Conservation (phyloP, 2,797 vertebrate genomes). For the Poecilia picta region DNA sequence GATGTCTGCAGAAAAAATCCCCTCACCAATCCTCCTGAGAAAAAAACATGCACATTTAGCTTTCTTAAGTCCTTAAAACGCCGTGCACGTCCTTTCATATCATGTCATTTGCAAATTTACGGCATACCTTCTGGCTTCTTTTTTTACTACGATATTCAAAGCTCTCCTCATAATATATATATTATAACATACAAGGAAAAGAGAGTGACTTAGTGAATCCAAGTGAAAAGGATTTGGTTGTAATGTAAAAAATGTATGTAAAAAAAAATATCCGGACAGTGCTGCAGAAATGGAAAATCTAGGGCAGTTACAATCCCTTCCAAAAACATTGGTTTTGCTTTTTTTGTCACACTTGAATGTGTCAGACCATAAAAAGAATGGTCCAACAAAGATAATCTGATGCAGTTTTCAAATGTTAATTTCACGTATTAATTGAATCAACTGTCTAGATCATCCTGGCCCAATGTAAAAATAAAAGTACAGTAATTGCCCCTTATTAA, state of each 20-base stretch:
- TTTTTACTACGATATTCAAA: conserved; percentile 28
- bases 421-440: neutral
- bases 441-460: neutral
- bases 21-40: conserved; percentile 70
- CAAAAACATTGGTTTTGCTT: neutral
- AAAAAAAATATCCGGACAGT: neutral
- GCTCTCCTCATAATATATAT: neutral
- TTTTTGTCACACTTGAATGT: neutral
- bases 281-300: neutral
- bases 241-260: neutral
- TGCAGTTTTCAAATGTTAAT: neutral
- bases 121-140: conserved; percentile 11
- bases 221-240: neutral
- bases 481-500: neutral
- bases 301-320: neutral
- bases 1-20: conserved; percentile 75
- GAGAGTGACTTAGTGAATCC: conserved; percentile 55
- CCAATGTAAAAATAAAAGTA: neutral
- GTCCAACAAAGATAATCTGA: neutral
- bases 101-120: conserved; percentile 54
- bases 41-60: conserved; percentile 71
- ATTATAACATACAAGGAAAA: conserved; percentile 22
- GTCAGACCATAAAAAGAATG: neutral
- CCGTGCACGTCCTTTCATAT: conserved; percentile 55
- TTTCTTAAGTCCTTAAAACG: conserved; percentile 63